phyloP scores from a whole-genome alignment of 2,888 invertebrate genomes.

The Zele albiditarsus region DNA sequence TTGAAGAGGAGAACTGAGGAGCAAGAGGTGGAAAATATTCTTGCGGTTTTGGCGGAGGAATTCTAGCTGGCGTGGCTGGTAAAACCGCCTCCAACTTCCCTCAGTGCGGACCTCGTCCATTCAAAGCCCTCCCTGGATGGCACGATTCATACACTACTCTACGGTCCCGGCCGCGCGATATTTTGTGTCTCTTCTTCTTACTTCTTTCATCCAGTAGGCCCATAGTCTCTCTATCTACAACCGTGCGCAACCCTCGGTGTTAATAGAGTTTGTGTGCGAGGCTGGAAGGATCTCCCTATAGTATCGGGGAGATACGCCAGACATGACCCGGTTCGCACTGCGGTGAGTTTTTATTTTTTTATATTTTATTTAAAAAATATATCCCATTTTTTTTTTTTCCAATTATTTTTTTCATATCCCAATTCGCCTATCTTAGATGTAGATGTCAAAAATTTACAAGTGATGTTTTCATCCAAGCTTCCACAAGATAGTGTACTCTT shows the following conservation, averaged over 20 bases:
- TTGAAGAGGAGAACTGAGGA: not conserved
- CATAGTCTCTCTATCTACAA: conserved; percentile 33
- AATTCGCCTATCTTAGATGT: not conserved
- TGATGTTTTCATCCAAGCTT: too few relatives aligned
- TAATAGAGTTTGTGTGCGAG: conserved; percentile 31
- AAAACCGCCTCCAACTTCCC: conserved; percentile 55
- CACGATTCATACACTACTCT: conserved; percentile 66
- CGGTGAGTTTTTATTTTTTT: conserved; percentile 63
- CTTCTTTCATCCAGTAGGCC: conserved; percentile 36
- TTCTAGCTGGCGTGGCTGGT: conserved; percentile 67
- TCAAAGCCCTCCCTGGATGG: conserved; percentile 71
- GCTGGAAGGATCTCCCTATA: conserved; percentile 42
- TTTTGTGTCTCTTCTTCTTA: conserved; percentile 55
- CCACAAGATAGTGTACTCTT: too few relatives aligned
- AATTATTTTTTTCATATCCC: not conserved
- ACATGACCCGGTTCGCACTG: conserved; percentile 69
- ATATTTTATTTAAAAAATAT: conserved; percentile 30
- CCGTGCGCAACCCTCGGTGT: conserved; percentile 40
- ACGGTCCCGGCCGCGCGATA: conserved; percentile 65
- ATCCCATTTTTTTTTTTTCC: conserved; percentile 11
- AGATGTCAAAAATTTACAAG: not conserved
- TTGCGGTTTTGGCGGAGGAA: conserved; percentile 67
- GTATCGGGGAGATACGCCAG: conserved; percentile 52
- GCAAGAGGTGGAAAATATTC: conserved; percentile 18
- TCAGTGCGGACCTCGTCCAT: conserved; percentile 57